These are phyloP conservation scores for Echinops telfairi DNA, from an alignment of 2,113 vertebrate species.

Conservation along the genomic window DNA sequence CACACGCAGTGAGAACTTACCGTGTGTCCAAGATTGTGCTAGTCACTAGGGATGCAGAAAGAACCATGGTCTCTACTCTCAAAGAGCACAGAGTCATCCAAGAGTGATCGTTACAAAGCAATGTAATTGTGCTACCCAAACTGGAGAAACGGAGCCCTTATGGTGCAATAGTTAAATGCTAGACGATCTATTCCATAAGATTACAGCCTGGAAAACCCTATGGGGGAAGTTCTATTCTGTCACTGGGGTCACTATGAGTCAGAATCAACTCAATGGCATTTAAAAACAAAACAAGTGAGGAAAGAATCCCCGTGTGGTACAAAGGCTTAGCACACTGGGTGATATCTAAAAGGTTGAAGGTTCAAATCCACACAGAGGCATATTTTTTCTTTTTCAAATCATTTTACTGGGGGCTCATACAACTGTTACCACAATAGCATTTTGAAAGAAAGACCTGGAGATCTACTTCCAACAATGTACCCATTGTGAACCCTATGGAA, in stretches of 20 bases:
- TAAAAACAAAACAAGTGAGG: background rate
- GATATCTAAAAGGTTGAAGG: background rate
- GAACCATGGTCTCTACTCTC: background rate
- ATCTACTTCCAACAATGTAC: background rate
- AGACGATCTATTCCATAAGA: background rate
- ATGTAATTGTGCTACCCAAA: background rate
- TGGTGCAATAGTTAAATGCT: background rate
- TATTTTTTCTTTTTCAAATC: too few species aligned
- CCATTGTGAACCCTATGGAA: background rate
- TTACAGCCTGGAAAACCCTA: background rate
- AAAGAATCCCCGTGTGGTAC: background rate
- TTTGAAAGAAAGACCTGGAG: background rate
- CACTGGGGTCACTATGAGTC: background rate
- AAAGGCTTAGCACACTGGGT: background rate
- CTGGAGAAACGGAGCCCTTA: background rate
- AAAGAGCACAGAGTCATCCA: background rate
- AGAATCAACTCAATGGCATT: background rate
- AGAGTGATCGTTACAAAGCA: constrained; percentile 19
- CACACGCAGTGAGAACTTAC: background rate
- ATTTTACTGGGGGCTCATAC: too few species aligned
- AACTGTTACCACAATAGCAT: too few species aligned
- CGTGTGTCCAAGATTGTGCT: constrained; percentile 4
- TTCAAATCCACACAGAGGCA: background rate
- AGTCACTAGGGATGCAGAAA: background rate
- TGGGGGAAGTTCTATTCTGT: background rate